Conservation (phyloP, 2,888 invertebrate genomes). For the Lamellibrachia columna region DNA sequence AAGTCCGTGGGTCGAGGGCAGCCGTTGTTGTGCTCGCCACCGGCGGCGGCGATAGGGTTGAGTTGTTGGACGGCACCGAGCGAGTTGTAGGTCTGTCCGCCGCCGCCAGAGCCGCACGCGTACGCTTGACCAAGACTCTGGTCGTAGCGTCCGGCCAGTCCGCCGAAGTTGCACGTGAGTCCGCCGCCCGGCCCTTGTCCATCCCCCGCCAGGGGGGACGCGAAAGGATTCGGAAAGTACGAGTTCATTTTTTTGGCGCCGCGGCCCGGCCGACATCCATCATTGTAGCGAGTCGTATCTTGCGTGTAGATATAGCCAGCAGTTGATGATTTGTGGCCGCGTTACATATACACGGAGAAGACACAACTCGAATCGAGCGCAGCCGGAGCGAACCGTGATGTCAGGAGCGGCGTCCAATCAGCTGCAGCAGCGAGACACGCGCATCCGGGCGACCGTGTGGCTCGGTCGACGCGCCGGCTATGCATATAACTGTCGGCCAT, state of each 20-base stretch:
- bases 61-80: conserved; percentile 21
- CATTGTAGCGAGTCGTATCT: conserved; percentile 25
- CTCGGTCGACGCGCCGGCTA: conserved; percentile 6
- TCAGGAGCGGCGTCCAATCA: not conserved
- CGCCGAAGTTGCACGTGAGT: conserved; percentile 30
- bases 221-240: conserved; percentile 36
- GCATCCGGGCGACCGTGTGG: conserved; percentile 12
- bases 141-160: conserved; percentile 33
- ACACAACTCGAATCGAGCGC: conserved; percentile 16
- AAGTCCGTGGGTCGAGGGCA: conserved; percentile 28
- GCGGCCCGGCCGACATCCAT: conserved; percentile 29
- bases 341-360: conserved; percentile 18
- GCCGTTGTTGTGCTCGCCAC: conserved; percentile 23
- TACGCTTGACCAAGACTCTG: conserved; percentile 27
- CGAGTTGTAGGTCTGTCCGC: conserved; percentile 25
- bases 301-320: conserved; percentile 28
- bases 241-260: conserved; percentile 36
- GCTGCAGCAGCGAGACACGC: not conserved
- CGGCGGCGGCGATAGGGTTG: conserved; percentile 26
- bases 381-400: conserved; percentile 12
- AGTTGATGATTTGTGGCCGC: conserved; percentile 34
- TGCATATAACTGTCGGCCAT: conserved; percentile 16
- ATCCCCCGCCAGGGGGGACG: conserved; percentile 31
- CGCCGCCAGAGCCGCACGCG: conserved; percentile 19
- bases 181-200: conserved; percentile 27